Base-by-base conservation (phyloP, 2,113 vertebrate species). In the Chaenocephalus aceratus region DNA sequence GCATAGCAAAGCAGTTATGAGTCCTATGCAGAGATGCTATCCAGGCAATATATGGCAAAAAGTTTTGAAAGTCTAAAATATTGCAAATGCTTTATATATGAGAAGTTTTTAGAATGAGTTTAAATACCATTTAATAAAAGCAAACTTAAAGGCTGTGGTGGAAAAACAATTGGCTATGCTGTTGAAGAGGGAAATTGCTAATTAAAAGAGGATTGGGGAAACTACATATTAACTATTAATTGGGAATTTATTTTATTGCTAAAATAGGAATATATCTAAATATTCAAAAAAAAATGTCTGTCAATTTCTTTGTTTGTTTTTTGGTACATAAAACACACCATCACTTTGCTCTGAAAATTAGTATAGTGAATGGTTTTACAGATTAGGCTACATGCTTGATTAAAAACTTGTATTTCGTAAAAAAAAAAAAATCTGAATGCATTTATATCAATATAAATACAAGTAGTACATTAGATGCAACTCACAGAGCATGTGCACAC, bases 401-500 rank as follows among this genome's bases (percentile, higher is more conserved):
- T 30, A 30, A 4, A 4, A 30, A 41, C 36, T 41, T 7, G 36
- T 6, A 41, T 7, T 8, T 8, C 5, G 36, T 41, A 44, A 0
- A 2, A 4, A 1, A 23, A 23, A 10, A 14, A 0, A 5, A 60
- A 1, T 21, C 16, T 11, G 30, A 1, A 7, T 9, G 18, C 45
- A 13, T 36, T 62, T 26, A 11, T 2, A 2, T 16, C 18, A 16
- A 15, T 34, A 52, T 11, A 34, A 2, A 48, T 0, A 41, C 30
- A 64, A 75, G 18, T 0, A 58, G 7, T 48, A 45, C 69, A 63
- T 18, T 13, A 36, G 30, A 34, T 34, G 45, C 5, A 0, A 83
- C 97, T 96, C 93, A 99, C 98, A 0, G 96, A 96, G 79, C 97
- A 99, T 77, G 96, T 97, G 93, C 98, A 99, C 95, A 98, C 95